Base-by-base conservation (phyloP, 2,113 vertebrate genomes). In the Prionailurus bengalensis region DNA sequence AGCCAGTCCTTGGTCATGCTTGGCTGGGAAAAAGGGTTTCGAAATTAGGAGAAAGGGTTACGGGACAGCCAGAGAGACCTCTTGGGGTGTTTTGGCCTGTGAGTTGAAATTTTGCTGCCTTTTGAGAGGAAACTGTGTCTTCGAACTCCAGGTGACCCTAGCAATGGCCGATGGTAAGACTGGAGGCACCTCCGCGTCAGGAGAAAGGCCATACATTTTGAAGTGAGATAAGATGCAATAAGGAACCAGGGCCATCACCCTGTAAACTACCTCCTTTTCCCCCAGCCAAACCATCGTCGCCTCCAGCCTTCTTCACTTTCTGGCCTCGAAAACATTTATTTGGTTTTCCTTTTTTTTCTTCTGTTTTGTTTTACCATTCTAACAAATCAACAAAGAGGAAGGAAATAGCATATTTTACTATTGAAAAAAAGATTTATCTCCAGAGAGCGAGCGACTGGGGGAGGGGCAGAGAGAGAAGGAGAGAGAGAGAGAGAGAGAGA, bases 141-240 rank as follows among this genome's bases (percentile, higher is more conserved):
- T n/a, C 81, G 31, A 92, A 13, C 31, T 81, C 61, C 31, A 29
- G 58, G 36, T 36, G 74, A 65, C 61, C 79, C 78, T 80, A 4
- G 45, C 63, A 13, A 7, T 19, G 42, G 55, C 45, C 2, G 10
- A 25, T 61, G 11, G 48, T 3, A 6, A 74, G 39, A 13, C 82
- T 48, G 55, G 71, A 51, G 39, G 33, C 65, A 5, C 7, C 1
- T 53, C 33, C 12, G 8, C 10, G 0, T 12, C 4, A 17, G 88
- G 63, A 66, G 42, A 51, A 27, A 29, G 45, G 55, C 31, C 19
- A 0, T 0, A 0, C 8, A 0, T 15, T 79, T 25, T 6, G 29
- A 55, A 51, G 19, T 76, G 73, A 63, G 4, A 8, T 48, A 65
- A 74, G 16, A 1, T 19, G 0, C 9, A 1, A 7, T 36, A 16